These are phyloP conservation scores for Lineus longissimus DNA, from an alignment of 1,140 invertebrate species.

Conservation along the genomic window DNA sequence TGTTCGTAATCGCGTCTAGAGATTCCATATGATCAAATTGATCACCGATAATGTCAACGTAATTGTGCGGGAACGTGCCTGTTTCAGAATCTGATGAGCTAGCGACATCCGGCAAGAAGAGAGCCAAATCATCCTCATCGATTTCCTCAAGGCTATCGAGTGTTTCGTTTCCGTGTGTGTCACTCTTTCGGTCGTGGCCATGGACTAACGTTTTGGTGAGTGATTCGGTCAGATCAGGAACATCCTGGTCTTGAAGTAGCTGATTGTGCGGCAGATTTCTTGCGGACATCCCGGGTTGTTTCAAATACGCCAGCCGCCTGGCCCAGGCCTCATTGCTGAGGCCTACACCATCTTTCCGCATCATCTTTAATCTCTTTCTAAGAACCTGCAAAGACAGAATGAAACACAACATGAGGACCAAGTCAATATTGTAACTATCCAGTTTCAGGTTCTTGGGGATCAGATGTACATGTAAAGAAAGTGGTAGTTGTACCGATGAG, in stretches of 20 bases:
- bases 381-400: too few relatives aligned
- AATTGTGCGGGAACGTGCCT: neutral
- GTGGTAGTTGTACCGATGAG: too few relatives aligned
- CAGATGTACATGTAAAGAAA: too few relatives aligned
- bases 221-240: constrained; percentile 20
- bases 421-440: too few relatives aligned
- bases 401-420: too few relatives aligned
- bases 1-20: neutral
- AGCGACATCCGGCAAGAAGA: constrained; percentile 61
- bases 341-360: too few relatives aligned
- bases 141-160: constrained; percentile 54
- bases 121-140: constrained; percentile 66
- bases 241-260: constrained; percentile 19
- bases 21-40: neutral
- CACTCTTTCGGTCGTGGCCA: constrained; percentile 8
- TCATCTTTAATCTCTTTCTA: too few relatives aligned
- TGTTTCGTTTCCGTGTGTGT: constrained; percentile 6
- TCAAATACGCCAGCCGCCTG: too few relatives aligned
- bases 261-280: too few relatives aligned
- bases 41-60: constrained; percentile 1
- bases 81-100: neutral
- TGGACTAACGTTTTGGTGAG: constrained; percentile 15
- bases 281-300: too few relatives aligned
- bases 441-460: too few relatives aligned
- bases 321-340: too few relatives aligned